A percentile compares a stretch with the other conserved stretches of the same genome.
Conservation (phyloP, 2,797 vertebrate genomes). For the Lateolabrax maculatus region DNA sequence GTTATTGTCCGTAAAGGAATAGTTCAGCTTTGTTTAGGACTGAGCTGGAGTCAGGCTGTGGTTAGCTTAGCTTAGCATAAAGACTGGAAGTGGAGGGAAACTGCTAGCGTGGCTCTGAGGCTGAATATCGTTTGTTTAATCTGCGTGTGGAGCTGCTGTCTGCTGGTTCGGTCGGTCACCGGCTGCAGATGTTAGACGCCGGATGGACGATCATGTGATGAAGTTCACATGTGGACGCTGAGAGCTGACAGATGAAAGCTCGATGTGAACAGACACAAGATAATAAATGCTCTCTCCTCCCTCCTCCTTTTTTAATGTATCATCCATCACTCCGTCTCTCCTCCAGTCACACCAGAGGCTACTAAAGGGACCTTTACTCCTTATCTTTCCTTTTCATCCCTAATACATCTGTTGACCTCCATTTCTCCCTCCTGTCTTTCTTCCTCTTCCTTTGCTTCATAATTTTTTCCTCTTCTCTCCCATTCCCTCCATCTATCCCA, state of each 20-base stretch:
- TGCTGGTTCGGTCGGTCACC: no score
- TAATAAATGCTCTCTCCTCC: slow-evolving; percentile 22
- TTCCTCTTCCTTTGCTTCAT: no score
- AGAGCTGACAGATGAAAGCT: slow-evolving; percentile 35
- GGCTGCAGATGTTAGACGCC: neutral
- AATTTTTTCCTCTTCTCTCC: neutral
- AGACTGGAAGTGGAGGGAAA: neutral
- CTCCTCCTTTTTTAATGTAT: neutral
- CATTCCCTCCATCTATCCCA: neutral
- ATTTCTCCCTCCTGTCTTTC: no score
- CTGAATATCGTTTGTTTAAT: no score
- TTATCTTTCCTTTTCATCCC: neutral
- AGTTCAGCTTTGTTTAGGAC: neutral
- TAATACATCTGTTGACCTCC: neutral
- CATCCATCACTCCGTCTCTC: slow-evolving; percentile 1
- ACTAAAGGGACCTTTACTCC: neutral
- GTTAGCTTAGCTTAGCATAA: neutral
- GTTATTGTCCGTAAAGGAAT: neutral
- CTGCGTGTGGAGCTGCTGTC: no score
- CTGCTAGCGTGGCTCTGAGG: neutral
- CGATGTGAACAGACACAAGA: slow-evolving; percentile 32
- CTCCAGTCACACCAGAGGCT: no score
- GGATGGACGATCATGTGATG: slow-evolving; percentile 11
- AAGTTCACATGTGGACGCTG: slow-evolving; percentile 11
- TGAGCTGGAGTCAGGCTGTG: no score